These are phyloP conservation scores for Sternarchorhynchus goeldii DNA, from an alignment of 2,797 vertebrate genomes.

Conservation along the genomic window DNA sequence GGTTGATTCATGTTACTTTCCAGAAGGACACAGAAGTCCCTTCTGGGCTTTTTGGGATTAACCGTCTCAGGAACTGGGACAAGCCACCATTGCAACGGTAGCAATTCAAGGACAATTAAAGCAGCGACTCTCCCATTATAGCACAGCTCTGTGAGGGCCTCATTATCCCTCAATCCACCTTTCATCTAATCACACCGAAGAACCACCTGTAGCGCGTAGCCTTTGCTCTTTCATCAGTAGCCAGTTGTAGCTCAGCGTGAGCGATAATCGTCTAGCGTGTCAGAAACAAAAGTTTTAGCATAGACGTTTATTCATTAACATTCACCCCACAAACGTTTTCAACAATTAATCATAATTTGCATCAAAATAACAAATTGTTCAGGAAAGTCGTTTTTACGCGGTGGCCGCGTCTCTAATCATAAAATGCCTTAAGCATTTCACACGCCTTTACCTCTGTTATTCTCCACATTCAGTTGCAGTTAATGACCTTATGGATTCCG, in stretches of 20 bases:
- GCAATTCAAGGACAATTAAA: slow-evolving; percentile 50
- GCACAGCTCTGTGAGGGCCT: slow-evolving; percentile 7
- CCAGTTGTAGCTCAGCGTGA: not conserved
- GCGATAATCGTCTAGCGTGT: slow-evolving; percentile 20
- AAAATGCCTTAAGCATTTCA: not conserved
- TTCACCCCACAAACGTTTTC: not conserved
- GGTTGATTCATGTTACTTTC: not conserved
- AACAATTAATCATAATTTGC: slow-evolving; percentile 2
- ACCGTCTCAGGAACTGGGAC: slow-evolving; percentile 24
- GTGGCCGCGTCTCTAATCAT: not conserved
- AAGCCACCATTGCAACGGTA: slow-evolving; percentile 15
- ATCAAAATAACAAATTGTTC: not conserved
- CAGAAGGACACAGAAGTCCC: not conserved
- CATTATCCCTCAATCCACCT: slow-evolving; percentile 1
- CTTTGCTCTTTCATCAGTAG: slow-evolving; percentile 11
- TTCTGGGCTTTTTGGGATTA: slow-evolving; percentile 38
- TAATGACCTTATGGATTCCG: not conserved
- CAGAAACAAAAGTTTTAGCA: not conserved
- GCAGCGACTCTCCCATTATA: slow-evolving; percentile 29
- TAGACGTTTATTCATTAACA: not conserved
- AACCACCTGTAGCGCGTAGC: not conserved
- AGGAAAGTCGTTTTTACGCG: not conserved
- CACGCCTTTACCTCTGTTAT: not conserved
- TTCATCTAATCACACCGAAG: slow-evolving; percentile 24
- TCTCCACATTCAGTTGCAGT: too few species aligned